These are phyloP conservation scores for Metridium senile DNA, from an alignment of 92 coral and sea anemone genomes.

Conservation along the genomic window DNA sequence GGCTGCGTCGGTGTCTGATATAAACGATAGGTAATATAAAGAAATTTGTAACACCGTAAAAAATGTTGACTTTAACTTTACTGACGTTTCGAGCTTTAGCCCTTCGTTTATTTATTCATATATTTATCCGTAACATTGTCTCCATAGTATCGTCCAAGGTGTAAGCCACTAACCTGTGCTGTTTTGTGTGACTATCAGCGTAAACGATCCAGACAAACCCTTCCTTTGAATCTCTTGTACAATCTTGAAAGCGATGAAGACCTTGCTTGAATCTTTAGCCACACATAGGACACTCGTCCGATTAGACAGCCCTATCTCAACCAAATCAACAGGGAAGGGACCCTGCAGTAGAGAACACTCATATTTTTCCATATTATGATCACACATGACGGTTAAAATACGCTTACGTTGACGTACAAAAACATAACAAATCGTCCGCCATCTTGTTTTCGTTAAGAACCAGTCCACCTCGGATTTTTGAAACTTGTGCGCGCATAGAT, in stretches of 20 bases:
- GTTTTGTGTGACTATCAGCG: conserved; percentile 46
- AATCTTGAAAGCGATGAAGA: conserved; percentile 53
- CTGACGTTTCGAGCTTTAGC: too few relatives aligned
- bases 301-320: conserved; percentile 45
- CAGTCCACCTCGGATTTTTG: conserved; percentile 2
- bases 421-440: conserved; percentile 13
- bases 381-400: neutral
- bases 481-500: neutral
- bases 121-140: too few relatives aligned
- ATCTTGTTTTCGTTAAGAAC: neutral
- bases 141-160: neutral
- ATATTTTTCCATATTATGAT: neutral
- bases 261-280: conserved; percentile 47
- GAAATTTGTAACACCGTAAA: too few relatives aligned
- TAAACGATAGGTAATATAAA: too few relatives aligned
- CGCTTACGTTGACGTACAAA: neutral
- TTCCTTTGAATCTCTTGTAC: conserved; percentile 51
- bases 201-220: conserved; percentile 20
- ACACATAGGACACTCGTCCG: conserved; percentile 59
- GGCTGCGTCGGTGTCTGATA: too few relatives aligned
- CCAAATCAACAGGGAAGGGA: conserved; percentile 60
- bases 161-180: conserved; percentile 46
- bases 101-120: too few relatives aligned
- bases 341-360: conserved; percentile 61
- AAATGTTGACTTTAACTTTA: too few relatives aligned